phyloP scores from a whole-genome alignment of 2,888 invertebrate species.

The Lingula anatina region DNA sequence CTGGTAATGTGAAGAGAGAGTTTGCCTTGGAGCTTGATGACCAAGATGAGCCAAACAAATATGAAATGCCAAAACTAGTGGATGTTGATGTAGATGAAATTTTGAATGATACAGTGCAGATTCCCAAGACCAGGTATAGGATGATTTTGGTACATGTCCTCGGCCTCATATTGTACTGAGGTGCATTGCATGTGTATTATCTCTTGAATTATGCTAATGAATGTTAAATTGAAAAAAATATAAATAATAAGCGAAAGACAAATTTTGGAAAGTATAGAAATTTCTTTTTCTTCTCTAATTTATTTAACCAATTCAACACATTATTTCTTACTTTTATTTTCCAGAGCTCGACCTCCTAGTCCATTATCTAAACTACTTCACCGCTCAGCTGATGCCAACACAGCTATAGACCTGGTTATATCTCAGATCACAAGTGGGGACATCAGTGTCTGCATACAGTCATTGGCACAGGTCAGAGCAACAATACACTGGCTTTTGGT shows the following conservation, averaged over 20 bases:
- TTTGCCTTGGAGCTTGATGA: constrained; percentile 66
- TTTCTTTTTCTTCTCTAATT: no score
- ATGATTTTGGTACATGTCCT: no score
- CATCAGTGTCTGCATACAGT: constrained; percentile 61
- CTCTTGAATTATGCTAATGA: not conserved
- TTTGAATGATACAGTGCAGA: constrained; percentile 28
- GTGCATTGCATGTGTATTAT: not conserved
- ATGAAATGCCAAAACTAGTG: constrained; percentile 25
- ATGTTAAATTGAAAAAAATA: not conserved
- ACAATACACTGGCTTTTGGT: not conserved
- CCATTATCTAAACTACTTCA: constrained; percentile 26
- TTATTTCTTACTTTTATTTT: not conserved
- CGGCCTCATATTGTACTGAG: no score
- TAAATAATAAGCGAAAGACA: no score
- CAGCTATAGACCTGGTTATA: constrained; percentile 56
- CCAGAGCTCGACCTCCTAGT: constrained; percentile 29
- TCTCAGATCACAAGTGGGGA: constrained; percentile 65
- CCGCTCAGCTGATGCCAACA: constrained; percentile 43
- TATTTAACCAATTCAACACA: no score
- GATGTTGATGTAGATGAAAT: constrained; percentile 45
- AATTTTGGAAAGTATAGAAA: no score
- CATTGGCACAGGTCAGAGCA: constrained; percentile 61
- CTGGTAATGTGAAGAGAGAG: constrained; percentile 59
- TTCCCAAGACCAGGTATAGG: constrained; percentile 30
- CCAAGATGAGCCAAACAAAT: constrained; percentile 8